These are phyloP conservation scores for Thera britannica DNA, from an alignment of 2,888 invertebrate genomes.

Conservation along the genomic window DNA sequence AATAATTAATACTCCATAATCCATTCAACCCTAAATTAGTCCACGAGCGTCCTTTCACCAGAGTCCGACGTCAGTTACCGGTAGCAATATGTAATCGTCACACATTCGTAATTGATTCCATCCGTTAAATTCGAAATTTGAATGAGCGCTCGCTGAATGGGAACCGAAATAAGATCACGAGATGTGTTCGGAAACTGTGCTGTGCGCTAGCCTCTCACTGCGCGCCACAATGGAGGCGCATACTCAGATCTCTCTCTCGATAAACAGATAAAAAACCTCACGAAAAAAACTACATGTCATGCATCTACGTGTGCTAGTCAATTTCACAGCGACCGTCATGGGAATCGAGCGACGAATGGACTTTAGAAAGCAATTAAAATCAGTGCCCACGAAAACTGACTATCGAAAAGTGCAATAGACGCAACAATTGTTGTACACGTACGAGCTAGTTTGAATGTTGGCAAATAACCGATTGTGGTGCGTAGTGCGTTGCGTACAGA, in stretches of 20 bases:
- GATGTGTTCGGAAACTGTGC: slow-evolving; percentile 62
- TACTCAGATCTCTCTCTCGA: slow-evolving; percentile 77
- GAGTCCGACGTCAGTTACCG: slow-evolving; percentile 51
- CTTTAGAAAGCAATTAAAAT: slow-evolving; percentile 83
- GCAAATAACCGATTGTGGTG: slow-evolving; percentile 23
- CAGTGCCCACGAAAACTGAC: slow-evolving; percentile 66
- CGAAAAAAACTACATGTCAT: slow-evolving; percentile 83
- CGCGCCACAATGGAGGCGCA: slow-evolving; percentile 76
- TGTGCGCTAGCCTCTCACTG: slow-evolving; percentile 63
- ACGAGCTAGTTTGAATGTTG: slow-evolving; percentile 51
- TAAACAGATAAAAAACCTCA: slow-evolving; percentile 70
- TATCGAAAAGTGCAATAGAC: slow-evolving; percentile 71
- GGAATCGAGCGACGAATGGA: slow-evolving; percentile 81
- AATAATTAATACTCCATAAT: slow-evolving; percentile 81
- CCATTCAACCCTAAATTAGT: slow-evolving; percentile 68
- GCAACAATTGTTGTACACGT: slow-evolving; percentile 64
- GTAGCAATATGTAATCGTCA: slow-evolving; percentile 76
- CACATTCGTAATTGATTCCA: slow-evolving; percentile 76
- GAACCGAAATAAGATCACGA: slow-evolving; percentile 77
- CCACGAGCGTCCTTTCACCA: slow-evolving; percentile 61
- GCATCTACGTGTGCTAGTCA: slow-evolving; percentile 83
- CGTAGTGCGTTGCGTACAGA: neutral
- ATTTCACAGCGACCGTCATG: slow-evolving; percentile 82
- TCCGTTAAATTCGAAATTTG: slow-evolving; percentile 80
- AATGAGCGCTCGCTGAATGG: slow-evolving; percentile 75